Evolutionary conservation across 2,113 vertebrate species (phyloP), one percentile per base, ranked within the genome.

Genomic region (Hemiprocne comata): DNA sequence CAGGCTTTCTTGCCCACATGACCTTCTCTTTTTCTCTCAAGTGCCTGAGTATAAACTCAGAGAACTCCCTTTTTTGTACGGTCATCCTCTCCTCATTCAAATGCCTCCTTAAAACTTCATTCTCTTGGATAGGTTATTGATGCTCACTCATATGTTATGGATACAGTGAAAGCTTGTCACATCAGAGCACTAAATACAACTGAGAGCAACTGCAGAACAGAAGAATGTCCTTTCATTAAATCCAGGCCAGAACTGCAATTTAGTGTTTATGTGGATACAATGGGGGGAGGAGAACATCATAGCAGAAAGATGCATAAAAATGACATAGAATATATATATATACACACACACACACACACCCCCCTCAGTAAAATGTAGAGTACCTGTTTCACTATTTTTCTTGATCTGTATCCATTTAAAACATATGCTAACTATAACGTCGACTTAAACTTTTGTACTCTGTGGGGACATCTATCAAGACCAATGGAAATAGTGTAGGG

Each of bases 61-160:
- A 87, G 5, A 57, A 75, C 10, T 46, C 48, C 28, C 20, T 26
- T 65, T 70, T 38, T 73, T 40, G 26, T 24, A n/a, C 1, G 0
- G 51, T 46, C 12, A 48, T 42, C 64, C 12, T 55, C 42, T 90
- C 7, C 11, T 85, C 71, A 64, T 84, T 77, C 38, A 85, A 95
- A 55, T 75, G 58, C 58, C 71, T 90, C 85, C 93, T 89, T 96
- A 92, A 92, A 96, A 89, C 66, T 87, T 44, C 40, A 58, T 93
- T 91, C 54, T 85, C 75, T 73, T 83, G 17, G 60, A 44, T 13
- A 84, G 17, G 24, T 94, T 88, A 75, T 78, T 92, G 75, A 94
- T 54, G 69, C 57, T 77, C 1, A 20, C 67, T 90, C 88, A 84
- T 88, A 90, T 93, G 83, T 90, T 80, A 91, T 77, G 58, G 75